Base-by-base conservation (phyloP, 1,140 invertebrate species). In the Trissolcus basalis region DNA sequence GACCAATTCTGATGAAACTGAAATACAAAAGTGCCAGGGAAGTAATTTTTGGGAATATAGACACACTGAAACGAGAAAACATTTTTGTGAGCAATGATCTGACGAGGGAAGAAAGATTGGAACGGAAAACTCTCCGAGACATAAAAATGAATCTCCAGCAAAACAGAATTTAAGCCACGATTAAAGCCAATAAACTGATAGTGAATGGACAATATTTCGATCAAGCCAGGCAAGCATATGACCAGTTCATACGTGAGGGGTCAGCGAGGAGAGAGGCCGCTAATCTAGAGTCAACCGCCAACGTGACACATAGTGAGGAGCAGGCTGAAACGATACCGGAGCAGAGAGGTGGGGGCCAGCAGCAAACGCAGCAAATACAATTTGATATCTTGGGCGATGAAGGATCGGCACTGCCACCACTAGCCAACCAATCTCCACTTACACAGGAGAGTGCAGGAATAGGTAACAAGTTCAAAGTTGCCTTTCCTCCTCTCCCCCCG, bases 1-100 rank as follows among this genome's bases (percentile, higher is more conserved):
- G 50, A 36, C 50, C 50, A 15, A 53, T 53, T 13, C 8, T 53
- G 19, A 7, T 53, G 33, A 53, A 53, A 14, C 10, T 53, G n/a
- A 53, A 53, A 53, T 53, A 36, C 7, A 4, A 6, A 39, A 5
- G 0, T 2, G 50, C 50, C 1, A 53, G 36, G 36, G 35, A 53
- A 2, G 3, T 36, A 2, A 53, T 53, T 14, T 53, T 53, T 12
- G 36, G 36, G 36, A 53, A 53, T 15, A 13, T 33, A 0, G 12
- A 4, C 9, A 2, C 36, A 39, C 50, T 53, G 6, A 53, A 12
- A 39, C 10, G n/a, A 0, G 36, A 53, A 36, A 53, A 36, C 7
- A 7, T 53, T 4, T 41, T 13, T 15, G 50, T 53, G n/a, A 53
- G 33, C 13, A 53, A 15, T n/a, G 50, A 53, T 11, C 13, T 53